These are phyloP conservation scores for Acronicta leporina DNA, from an alignment of 2,888 invertebrate genomes.

Conservation along the genomic window DNA sequence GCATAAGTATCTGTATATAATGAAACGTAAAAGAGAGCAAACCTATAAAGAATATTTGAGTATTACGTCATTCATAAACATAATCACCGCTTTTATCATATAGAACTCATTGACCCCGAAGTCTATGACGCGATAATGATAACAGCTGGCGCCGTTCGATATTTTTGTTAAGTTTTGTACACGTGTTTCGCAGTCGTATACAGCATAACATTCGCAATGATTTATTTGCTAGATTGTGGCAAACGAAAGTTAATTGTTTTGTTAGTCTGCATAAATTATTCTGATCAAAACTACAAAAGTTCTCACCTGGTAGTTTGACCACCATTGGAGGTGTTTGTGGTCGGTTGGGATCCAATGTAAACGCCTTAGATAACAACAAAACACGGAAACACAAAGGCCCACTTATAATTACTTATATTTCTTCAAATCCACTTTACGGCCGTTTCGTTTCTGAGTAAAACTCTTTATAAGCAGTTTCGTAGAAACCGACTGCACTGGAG, in stretches of 20 bases:
- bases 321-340: slow-evolving; percentile 86
- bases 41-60: slow-evolving; percentile 13
- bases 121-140: slow-evolving; percentile 61
- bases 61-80: slow-evolving; percentile 60
- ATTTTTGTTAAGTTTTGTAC: slow-evolving; percentile 55
- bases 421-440: slow-evolving; percentile 87
- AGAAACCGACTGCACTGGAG: slow-evolving; percentile 84
- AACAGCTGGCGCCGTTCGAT: slow-evolving; percentile 71
- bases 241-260: slow-evolving; percentile 6
- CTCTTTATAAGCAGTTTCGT: slow-evolving; percentile 87
- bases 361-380: slow-evolving; percentile 78
- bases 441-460: slow-evolving; percentile 86
- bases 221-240: slow-evolving; percentile 27
- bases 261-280: slow-evolving; percentile 14
- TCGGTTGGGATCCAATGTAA: slow-evolving; percentile 88
- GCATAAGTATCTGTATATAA: background rate
- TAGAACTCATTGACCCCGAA: slow-evolving; percentile 68
- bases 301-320: slow-evolving; percentile 88
- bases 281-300: slow-evolving; percentile 21
- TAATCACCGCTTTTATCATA: slow-evolving; percentile 61
- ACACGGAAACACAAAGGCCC: slow-evolving; percentile 85
- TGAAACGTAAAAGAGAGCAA: background rate
- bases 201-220: slow-evolving; percentile 51
- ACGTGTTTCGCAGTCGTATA: slow-evolving; percentile 62
- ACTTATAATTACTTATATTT: slow-evolving; percentile 86